Conservation (phyloP, 53 echinoderm and acorn worm species). For the Antedon mediterranea region DNA sequence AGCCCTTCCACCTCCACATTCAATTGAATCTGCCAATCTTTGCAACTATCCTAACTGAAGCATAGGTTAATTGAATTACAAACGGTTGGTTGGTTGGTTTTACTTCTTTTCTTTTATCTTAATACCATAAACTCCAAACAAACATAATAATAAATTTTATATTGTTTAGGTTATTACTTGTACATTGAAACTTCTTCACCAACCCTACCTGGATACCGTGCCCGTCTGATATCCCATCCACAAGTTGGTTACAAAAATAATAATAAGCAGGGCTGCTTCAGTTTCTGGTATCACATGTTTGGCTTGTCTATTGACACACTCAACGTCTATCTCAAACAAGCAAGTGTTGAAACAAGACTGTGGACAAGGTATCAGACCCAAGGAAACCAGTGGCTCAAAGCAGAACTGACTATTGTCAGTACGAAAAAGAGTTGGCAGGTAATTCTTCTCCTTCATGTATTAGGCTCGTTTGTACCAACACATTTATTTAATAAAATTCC, state of each 20-base stretch:
- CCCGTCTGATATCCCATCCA: slow-evolving; percentile 36
- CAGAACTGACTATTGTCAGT: slow-evolving; percentile 9
- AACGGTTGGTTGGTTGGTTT: too few relatives aligned
- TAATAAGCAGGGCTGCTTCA: slow-evolving; percentile 20
- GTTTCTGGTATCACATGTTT: slow-evolving; percentile 91
- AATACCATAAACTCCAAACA: too few relatives aligned
- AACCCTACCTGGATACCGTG: slow-evolving; percentile 19
- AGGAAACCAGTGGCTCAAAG: not conserved
- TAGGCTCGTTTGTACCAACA: not conserved
- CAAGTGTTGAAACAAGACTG: not conserved
- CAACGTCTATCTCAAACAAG: slow-evolving; percentile 31
- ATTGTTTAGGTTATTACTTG: slow-evolving; percentile 48
- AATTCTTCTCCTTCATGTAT: too few relatives aligned
- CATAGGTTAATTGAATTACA: too few relatives aligned
- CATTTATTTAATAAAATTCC: not conserved
- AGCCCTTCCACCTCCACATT: too few relatives aligned
- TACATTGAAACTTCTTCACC: slow-evolving; percentile 72
- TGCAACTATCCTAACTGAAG: too few relatives aligned
- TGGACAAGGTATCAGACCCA: not conserved
- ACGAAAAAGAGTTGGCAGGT: slow-evolving; percentile 30
- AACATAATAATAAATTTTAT: not conserved
- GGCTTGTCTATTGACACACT: slow-evolving; percentile 59
- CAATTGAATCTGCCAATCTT: too few relatives aligned
- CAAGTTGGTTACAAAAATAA: slow-evolving; percentile 16
- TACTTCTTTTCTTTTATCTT: too few relatives aligned